These are phyloP conservation scores for Peromyscus aztecus DNA, from an alignment of 2,797 vertebrate species.

Conservation along the genomic window DNA sequence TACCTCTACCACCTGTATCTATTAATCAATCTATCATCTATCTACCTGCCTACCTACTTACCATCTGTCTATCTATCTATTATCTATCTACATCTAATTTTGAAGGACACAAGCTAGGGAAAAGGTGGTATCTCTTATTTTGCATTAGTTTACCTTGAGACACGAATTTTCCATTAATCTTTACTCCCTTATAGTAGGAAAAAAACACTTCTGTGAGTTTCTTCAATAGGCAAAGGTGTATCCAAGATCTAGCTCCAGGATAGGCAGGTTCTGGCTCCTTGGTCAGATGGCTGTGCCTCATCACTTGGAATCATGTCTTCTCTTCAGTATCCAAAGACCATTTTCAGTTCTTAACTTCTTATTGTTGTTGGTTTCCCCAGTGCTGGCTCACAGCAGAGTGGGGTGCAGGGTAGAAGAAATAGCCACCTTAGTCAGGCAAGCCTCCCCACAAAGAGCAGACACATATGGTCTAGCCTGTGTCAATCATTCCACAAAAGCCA, in stretches of 20 bases:
- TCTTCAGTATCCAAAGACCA: not conserved
- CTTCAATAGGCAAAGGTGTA: not conserved
- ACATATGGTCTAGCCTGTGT: not conserved
- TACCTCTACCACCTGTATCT: not conserved
- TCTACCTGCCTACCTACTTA: not conserved
- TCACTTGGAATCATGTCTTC: not conserved
- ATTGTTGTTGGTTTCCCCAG: not conserved
- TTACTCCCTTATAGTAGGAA: not conserved
- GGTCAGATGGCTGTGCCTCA: too few relatives aligned
- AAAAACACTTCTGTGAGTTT: not conserved
- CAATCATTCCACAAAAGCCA: not conserved
- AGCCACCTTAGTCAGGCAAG: not conserved
- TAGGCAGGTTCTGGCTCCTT: not conserved
- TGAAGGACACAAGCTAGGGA: not conserved
- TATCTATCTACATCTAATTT: not conserved
- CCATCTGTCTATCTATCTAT: not conserved
- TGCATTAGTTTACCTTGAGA: not conserved
- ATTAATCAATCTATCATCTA: not conserved
- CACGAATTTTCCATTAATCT: not conserved
- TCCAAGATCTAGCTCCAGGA: not conserved
- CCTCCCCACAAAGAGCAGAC: not conserved
- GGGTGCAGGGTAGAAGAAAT: not conserved
- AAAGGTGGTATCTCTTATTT: conserved; percentile 7
- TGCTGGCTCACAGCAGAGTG: not conserved
- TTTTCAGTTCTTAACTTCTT: not conserved